phyloP scores from a whole-genome alignment of 2,113 vertebrate species.

The Pipra filicauda region DNA sequence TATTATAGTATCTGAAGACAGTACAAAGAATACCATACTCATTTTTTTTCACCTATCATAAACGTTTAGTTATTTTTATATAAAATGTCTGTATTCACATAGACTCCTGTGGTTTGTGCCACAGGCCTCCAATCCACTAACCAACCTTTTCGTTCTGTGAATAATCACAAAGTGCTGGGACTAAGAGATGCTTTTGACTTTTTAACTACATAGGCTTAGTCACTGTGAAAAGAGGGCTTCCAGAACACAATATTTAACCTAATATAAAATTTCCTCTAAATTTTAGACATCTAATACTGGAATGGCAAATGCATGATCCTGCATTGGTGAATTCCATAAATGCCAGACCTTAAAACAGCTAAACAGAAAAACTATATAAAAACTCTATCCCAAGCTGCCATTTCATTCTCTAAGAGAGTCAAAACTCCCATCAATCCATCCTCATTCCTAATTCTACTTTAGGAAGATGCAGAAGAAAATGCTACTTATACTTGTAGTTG shows the following conservation, averaged over 20 bases:
- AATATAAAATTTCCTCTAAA: neutral
- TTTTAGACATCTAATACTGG: neutral
- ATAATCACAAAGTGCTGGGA: neutral
- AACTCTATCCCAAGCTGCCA: neutral
- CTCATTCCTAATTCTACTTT: neutral
- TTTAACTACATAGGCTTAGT: neutral
- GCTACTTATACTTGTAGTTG: neutral
- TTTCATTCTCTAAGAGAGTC: neutral
- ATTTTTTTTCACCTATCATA: neutral
- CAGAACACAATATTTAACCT: neutral
- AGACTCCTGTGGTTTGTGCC: neutral
- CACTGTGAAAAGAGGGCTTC: neutral
- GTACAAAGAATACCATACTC: rapidly evolving
- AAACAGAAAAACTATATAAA: neutral
- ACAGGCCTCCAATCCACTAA: neutral
- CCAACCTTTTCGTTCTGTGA: neutral
- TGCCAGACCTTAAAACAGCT: neutral
- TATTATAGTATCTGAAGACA: neutral
- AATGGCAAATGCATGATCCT: neutral
- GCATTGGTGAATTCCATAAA: neutral
- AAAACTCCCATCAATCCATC: neutral
- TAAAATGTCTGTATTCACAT: neutral
- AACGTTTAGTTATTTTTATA: neutral
- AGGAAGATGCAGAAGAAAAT: neutral
- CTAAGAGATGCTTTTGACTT: neutral